These are phyloP conservation scores for Glomeris marginata DNA, from an alignment of 2,888 invertebrate species.

Conservation along the genomic window DNA sequence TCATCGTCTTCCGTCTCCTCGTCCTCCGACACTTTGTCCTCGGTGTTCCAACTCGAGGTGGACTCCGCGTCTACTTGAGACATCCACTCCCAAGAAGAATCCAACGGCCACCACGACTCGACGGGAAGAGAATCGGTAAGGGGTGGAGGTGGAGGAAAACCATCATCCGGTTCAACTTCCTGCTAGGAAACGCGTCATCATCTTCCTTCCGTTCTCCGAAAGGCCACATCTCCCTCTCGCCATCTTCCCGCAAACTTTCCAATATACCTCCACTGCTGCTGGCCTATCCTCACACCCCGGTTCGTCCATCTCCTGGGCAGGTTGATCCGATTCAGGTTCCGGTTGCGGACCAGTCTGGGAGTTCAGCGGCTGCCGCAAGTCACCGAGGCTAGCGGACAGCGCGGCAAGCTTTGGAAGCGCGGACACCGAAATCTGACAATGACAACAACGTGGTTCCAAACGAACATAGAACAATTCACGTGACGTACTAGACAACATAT, in stretches of 20 bases:
- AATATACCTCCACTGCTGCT: constrained; percentile 10
- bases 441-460: too few species aligned
- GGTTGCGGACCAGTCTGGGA: constrained; percentile 15
- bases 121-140: constrained; percentile 26
- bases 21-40: constrained; percentile 32
- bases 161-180: neutral
- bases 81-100: constrained; percentile 82
- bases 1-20: constrained; percentile 34
- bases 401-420: too few species aligned
- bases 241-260: neutral
- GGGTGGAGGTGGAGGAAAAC: constrained; percentile 20
- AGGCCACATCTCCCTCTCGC: constrained; percentile 2
- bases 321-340: constrained; percentile 15
- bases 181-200: constrained; percentile 15
- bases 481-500: too few species aligned
- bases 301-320: too few species aligned
- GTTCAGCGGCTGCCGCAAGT: neutral
- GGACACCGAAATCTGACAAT: too few species aligned
- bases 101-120: constrained; percentile 58
- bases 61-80: constrained; percentile 36
- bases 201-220: constrained; percentile 1
- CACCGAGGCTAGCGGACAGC: too few species aligned
- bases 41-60: constrained; percentile 30
- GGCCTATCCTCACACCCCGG: constrained; percentile 10
- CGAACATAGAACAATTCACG: too few species aligned